Base-by-base conservation (phyloP, 1,140 invertebrate species). In the Euura lappo region DNA sequence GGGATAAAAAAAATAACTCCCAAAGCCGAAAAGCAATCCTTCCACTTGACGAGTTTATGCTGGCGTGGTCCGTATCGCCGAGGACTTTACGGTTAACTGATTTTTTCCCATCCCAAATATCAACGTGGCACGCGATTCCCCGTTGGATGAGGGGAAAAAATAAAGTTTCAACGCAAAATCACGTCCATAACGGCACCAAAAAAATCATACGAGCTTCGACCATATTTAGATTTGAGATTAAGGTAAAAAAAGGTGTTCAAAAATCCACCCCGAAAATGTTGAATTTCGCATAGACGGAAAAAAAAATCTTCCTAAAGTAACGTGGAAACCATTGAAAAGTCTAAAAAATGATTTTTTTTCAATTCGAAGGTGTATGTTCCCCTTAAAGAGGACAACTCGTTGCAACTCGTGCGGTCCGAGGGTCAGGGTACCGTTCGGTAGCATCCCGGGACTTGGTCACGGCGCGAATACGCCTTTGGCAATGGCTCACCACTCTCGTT, bases 1-100 rank as follows among this genome's bases (percentile, higher is more conserved):
- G 1, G 28, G 28, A 28, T 28, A 28, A 28, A 28, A 28, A 28
- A 28, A 28, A 60, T 11, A 60, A 60, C 10, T 6, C 51, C 51
- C 51, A 60, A 60, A 60, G 28, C 28, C 28, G 28, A 28, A 6
- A 60, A 60, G 51, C 51, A 60, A 60, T 60, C 51, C 51, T 60
- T 60, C 51, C 51, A 60, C 51, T 60, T 60, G 51, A 60, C 51
- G 13, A 60, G 13, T 60, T 60, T 60, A 60, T 60, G 51, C 51
- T n/a, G 13, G 51, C 51, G 13, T n/a, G 3, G 51, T n/a, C 13
- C 51, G 10, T n/a, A 60, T n/a, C 13, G 3, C 51, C 13, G 8
- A 11, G 51, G 13, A 60, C 51, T 60, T 60, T 60, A 60, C 51
- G 51, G 51, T 60, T 60, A 60, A 60, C 10, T 60, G 51, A 60